phyloP scores from a whole-genome alignment of 2,113 vertebrate species.

The Saimiri boliviensis region DNA sequence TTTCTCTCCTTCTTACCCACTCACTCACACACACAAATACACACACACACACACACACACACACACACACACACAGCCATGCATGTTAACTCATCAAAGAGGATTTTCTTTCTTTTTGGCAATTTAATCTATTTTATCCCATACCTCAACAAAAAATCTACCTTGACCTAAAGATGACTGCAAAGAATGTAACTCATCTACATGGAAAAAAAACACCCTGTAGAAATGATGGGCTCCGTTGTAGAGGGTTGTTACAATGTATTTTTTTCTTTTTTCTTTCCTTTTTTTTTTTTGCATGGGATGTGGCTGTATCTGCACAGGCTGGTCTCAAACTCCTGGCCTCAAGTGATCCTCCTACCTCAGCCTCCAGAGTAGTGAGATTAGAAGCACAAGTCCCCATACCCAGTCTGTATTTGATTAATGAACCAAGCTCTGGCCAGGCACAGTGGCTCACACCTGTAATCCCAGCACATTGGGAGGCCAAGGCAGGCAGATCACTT shows the following conservation, averaged over 20 bases:
- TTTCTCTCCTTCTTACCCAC: not conserved
- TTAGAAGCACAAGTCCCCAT: too few species aligned
- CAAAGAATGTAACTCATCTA: not conserved
- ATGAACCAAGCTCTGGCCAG: not conserved
- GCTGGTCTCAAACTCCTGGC: not conserved
- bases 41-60: too few species aligned
- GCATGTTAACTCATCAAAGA: not conserved
- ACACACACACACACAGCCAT: not conserved
- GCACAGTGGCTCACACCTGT: too few species aligned
- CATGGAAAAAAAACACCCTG: not conserved
- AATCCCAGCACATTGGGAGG: too few species aligned
- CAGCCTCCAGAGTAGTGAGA: too few species aligned
- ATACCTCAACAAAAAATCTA: not conserved
- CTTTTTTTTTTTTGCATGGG: not conserved
- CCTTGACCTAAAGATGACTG: not conserved
- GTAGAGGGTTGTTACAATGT: not conserved
- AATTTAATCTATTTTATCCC: not conserved
- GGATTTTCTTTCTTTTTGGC: not conserved
- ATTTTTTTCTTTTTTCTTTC: not conserved
- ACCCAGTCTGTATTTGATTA: not conserved
- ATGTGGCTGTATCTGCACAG: not conserved
- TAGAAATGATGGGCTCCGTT: not conserved
- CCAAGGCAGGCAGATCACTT: too few species aligned
- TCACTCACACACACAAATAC: too few species aligned
- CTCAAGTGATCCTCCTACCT: too few species aligned